phyloP scores from a whole-genome alignment of 1,140 invertebrate species.

The Ips typographus region DNA sequence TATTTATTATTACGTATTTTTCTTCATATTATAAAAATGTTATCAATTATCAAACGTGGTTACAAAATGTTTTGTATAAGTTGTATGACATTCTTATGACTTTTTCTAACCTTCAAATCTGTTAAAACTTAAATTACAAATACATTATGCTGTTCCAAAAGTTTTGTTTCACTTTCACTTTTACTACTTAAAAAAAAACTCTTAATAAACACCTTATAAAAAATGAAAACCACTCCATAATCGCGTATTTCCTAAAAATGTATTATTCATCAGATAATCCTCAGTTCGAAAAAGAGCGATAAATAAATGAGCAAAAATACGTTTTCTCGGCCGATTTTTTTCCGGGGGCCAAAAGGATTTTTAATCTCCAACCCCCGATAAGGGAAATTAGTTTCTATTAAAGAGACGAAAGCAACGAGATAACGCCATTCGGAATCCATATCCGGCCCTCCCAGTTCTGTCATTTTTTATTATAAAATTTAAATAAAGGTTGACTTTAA shows the following conservation, averaged over 20 bases:
- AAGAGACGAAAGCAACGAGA: constrained; percentile 18
- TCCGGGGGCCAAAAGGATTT: not conserved
- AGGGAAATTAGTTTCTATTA: constrained; percentile 33
- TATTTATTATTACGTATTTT: no score
- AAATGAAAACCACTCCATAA: no score
- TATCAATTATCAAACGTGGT: no score
- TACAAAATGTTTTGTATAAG: no score
- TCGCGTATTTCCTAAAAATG: not conserved
- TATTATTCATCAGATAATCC: constrained; percentile 1
- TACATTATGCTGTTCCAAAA: no score
- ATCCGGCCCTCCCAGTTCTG: constrained; percentile 18
- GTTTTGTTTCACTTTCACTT: no score
- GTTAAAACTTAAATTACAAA: no score
- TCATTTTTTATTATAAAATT: constrained; percentile 37
- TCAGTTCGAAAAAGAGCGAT: not conserved
- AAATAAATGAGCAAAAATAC: constrained; percentile 7
- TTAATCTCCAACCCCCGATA: constrained; percentile 17
- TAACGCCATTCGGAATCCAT: constrained; percentile 28
- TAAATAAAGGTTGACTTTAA: constrained; percentile 32
- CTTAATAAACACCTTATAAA: no score
- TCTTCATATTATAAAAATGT: no score
- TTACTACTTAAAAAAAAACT: no score
- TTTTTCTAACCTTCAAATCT: no score
- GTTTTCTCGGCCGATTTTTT: constrained; percentile 4
- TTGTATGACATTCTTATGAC: no score